phyloP scores from a whole-genome alignment of 1,140 invertebrate species.

The Aphelinus certus region DNA sequence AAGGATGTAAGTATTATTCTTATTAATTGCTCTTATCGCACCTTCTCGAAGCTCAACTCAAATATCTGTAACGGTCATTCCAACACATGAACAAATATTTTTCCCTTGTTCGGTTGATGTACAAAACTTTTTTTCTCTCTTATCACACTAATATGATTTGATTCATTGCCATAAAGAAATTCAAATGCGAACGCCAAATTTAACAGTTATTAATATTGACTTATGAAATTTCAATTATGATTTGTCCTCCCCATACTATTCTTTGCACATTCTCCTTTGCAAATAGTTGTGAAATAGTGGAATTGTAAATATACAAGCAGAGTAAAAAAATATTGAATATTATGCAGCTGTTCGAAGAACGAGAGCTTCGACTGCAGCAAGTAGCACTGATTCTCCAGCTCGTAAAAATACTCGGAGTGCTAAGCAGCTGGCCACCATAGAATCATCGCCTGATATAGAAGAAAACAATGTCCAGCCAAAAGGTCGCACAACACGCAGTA shows the following conservation, averaged over 20 bases:
- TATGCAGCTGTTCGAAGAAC: conserved; percentile 22
- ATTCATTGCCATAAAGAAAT: too few relatives aligned
- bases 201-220: neutral
- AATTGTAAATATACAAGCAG: conserved; percentile 4
- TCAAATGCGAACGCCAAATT: too few relatives aligned
- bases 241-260: neutral
- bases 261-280: neutral
- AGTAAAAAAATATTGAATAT: neutral
- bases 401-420: conserved; percentile 47
- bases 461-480: conserved; percentile 25
- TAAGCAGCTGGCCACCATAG: conserved; percentile 28
- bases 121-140: neutral
- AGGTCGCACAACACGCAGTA: conserved; percentile 32
- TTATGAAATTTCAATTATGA: neutral
- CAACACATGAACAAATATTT: neutral
- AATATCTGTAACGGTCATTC: conserved; percentile 39
- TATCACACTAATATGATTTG: neutral
- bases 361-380: neutral
- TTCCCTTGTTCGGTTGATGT: neutral
- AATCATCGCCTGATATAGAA: conserved; percentile 46
- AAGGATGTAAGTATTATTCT: conserved; percentile 45
- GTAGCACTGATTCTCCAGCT: conserved; percentile 46
- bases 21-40: neutral
- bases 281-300: neutral
- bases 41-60: neutral